Conservation (phyloP, 2,888 invertebrate species). For the Drosophila seclusa region DNA sequence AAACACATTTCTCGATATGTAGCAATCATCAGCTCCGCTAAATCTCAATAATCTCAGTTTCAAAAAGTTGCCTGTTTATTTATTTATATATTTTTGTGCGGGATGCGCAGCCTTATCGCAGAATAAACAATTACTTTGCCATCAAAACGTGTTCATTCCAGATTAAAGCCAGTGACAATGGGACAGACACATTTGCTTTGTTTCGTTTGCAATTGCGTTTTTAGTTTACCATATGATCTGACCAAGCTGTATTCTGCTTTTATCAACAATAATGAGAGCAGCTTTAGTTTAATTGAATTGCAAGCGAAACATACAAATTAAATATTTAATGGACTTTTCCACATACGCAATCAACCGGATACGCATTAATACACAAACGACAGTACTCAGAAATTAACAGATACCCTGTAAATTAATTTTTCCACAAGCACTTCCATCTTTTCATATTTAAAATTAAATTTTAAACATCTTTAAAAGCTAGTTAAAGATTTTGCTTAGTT, state of each 20-base stretch:
- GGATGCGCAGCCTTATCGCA: conserved; percentile 66
- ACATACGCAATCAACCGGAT: conserved; percentile 43
- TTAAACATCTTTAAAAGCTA: not conserved
- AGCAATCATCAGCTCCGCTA: not conserved
- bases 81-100: conserved; percentile 10
- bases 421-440: not conserved
- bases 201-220: conserved; percentile 10
- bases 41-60: conserved; percentile 29
- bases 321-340: conserved; percentile 57
- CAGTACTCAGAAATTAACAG: not conserved
- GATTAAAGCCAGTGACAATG: conserved; percentile 54
- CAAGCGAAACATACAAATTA: conserved; percentile 47
- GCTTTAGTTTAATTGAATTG: conserved; percentile 71
- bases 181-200: conserved; percentile 3
- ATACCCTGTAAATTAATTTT: conserved; percentile 16
- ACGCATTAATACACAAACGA: conserved; percentile 32
- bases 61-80: conserved; percentile 31
- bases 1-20: not conserved
- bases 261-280: conserved; percentile 34
- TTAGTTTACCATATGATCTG: conserved; percentile 22
- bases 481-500: not conserved
- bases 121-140: conserved; percentile 66
- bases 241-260: conserved; percentile 9
- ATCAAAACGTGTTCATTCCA: conserved; percentile 65
- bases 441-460: not conserved